These are phyloP conservation scores for Pelobates fuscus DNA, from an alignment of 2,113 vertebrate genomes.

Conservation along the genomic window DNA sequence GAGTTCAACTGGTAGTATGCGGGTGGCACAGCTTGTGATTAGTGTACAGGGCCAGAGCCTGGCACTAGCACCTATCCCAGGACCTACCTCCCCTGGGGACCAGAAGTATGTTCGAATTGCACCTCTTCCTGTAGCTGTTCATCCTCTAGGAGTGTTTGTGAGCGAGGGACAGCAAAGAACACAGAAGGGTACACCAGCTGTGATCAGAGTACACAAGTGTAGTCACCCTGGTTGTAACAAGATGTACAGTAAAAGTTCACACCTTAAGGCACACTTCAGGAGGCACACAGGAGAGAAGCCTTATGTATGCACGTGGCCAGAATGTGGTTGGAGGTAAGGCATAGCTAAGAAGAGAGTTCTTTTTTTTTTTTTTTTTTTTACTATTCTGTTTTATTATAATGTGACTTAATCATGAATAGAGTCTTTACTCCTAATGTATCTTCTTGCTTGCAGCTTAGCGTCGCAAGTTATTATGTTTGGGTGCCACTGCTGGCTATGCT, in stretches of 20 bases:
- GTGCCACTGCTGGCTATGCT: too few species aligned
- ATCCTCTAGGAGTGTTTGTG: constrained; percentile 54
- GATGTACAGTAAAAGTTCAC: constrained; percentile 87
- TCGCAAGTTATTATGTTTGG: too few species aligned
- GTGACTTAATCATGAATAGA: too few species aligned
- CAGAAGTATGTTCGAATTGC: constrained; percentile 84
- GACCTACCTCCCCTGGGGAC: constrained; percentile 58
- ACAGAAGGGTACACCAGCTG: constrained; percentile 58
- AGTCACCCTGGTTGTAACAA: constrained; percentile 82
- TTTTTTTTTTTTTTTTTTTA: background rate
- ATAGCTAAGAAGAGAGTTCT: background rate
- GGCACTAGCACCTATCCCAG: constrained; percentile 62
- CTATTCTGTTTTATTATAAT: too few species aligned
- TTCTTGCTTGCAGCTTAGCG: too few species aligned
- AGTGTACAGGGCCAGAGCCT: constrained; percentile 74
- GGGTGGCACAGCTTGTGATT: constrained; percentile 76
- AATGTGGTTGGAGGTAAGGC: constrained; percentile 82
- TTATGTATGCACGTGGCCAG: constrained; percentile 81
- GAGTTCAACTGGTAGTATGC: constrained; percentile 53
- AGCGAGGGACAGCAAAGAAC: constrained; percentile 59
- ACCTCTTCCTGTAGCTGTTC: constrained; percentile 70
- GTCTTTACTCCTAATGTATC: too few species aligned
- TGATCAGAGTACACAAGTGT: constrained; percentile 75
- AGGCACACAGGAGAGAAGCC: constrained; percentile 82
- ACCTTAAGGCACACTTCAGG: constrained; percentile 82